Percentiles rank a stretch among this genome's conserved stretches.
phyloP scores from a whole-genome alignment of 2,888 invertebrate species.

The Cheiracanthium punctorium region DNA sequence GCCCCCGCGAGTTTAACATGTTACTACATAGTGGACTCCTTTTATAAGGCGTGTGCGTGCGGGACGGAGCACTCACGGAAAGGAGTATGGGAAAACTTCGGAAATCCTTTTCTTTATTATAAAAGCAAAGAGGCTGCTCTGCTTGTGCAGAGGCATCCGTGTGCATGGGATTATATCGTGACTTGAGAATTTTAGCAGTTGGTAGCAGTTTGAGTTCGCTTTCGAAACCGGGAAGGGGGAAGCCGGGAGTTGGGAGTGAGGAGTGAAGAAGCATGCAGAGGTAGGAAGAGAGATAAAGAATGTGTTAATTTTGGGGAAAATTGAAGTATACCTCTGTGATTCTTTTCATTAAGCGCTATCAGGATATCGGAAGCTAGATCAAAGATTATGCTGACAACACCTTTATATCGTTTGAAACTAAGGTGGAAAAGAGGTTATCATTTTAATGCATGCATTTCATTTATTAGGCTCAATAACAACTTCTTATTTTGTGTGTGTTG shows the following conservation, averaged over 20 bases:
- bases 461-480: too few species aligned
- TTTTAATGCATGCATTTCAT: too few species aligned
- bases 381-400: neutral
- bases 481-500: too few species aligned
- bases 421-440: too few species aligned
- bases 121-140: neutral
- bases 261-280: neutral
- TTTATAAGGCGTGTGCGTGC: neutral
- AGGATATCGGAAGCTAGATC: neutral
- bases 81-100: neutral
- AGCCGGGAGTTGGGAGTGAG: neutral
- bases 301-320: constrained; percentile 5
- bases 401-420: neutral
- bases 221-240: neutral
- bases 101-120: neutral
- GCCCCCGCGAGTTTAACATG: too few species aligned
- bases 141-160: too few species aligned
- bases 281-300: neutral
- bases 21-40: too few species aligned
- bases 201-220: constrained; percentile 5
- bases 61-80: neutral
- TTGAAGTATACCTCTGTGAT: neutral
- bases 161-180: neutral
- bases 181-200: constrained; percentile 13
- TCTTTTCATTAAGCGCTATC: constrained; percentile 6